Evolutionary conservation across 2,888 invertebrate genomes (phyloP), one percentile per base, ranked within the genome.

Genomic region (Odontothrips loti): DNA sequence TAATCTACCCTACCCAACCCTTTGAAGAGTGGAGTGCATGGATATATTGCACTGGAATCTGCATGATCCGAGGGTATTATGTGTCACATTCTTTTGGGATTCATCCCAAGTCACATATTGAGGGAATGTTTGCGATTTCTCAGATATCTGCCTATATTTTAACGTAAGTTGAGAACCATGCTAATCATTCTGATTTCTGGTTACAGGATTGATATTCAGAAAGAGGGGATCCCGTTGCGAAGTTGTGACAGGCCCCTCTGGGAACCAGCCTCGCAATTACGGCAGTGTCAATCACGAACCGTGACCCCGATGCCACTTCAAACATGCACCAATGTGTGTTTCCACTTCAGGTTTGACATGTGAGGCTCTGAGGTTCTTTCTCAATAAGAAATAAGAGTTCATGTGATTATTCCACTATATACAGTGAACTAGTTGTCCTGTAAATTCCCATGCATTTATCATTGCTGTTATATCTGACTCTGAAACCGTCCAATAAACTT

Each of bases 191-290:
- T 43, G 34, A 43, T 43, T 43, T 58, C n/a, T 58, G n/a, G 23
- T 75, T 23, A 27, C 68, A 75, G 68, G 68, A 75, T 27, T 75
- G 68, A 75, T 75, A 75, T 75, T 75, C 68, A 23, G 68, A 75
- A n/a, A 27, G 68, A 75, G 68, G 68, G 68, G 68, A 27, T 75
- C 68, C 68, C 23, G 23, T 75, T 27, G 68, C 68, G 23, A 75
- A 23, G 68, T 10, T 75, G 68, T 75, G 68, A 75, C 23, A 27
- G 68, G 10, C 68, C 68, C 68, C 68, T 75, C 68, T 75, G 27
- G 68, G 68, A 75, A 27, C 68, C 68, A 75, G 68, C 68, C 68
- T 23, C 68, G 68, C 68, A 75, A 75, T 75, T 75, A 75, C 27
- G 68, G 68, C 27, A 75, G 68, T 75, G 68, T 75, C 68, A 75